Conservation (phyloP, 2,888 invertebrate species). For the Baronia brevicornis region DNA sequence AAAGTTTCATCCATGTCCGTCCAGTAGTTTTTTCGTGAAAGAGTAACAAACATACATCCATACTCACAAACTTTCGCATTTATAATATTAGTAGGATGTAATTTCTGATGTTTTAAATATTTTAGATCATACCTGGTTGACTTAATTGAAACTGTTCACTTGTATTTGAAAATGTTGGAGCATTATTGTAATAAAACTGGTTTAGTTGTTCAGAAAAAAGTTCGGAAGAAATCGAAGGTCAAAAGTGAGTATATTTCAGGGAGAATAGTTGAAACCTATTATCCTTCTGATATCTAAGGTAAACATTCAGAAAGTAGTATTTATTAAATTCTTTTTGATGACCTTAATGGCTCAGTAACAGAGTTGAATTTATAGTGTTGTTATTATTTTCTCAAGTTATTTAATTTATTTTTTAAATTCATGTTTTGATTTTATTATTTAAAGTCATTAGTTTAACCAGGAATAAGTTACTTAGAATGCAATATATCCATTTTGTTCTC, state of each 20-base stretch:
- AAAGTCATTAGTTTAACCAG: no score
- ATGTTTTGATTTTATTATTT: no score
- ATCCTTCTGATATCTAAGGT: conserved; percentile 8
- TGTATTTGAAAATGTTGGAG: conserved; percentile 94
- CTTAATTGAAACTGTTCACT: conserved; percentile 90
- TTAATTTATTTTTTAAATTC: no score
- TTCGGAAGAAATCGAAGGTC: conserved; percentile 58
- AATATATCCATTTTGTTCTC: no score
- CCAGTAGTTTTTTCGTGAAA: no score
- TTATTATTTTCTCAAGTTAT: conserved; percentile 8
- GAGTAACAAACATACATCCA: no score
- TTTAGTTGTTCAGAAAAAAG: conserved; percentile 83
- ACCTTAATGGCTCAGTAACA: conserved; percentile 9
- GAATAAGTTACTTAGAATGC: no score
- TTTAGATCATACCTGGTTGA: conserved; percentile 87
- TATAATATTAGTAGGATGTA: no score
- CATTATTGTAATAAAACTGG: conserved; percentile 78
- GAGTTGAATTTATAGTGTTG: conserved; percentile 12
- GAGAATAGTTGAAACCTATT: conserved; percentile 6
- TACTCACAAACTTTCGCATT: no score
- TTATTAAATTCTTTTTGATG: conserved; percentile 14
- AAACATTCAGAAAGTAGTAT: no score
- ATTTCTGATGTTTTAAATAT: conserved; percentile 19
- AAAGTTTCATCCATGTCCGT: no score
- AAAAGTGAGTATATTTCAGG: conserved; percentile 55